These are phyloP conservation scores for Drosophila robusta DNA, from an alignment of 2,888 invertebrate species.

Conservation along the genomic window DNA sequence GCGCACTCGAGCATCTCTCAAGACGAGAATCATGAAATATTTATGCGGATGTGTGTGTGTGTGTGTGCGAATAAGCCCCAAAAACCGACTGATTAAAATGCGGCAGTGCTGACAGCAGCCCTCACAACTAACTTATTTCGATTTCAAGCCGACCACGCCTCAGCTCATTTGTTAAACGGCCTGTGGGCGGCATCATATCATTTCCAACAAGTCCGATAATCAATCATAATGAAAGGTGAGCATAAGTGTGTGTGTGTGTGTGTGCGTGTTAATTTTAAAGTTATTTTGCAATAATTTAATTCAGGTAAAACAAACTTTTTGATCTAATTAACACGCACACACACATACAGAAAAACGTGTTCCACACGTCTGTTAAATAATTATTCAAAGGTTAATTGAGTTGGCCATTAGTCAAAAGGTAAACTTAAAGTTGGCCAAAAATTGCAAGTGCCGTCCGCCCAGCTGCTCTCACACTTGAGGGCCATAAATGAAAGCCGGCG, in stretches of 20 bases:
- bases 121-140: conserved; percentile 59
- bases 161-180: conserved; percentile 70
- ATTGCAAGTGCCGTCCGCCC: not conserved
- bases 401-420: conserved; percentile 31
- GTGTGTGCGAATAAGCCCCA: conserved; percentile 42
- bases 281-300: conserved; percentile 23
- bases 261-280: conserved; percentile 4
- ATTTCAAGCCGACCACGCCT: conserved; percentile 25
- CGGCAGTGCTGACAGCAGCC: conserved; percentile 38
- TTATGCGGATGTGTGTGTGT: conserved; percentile 62
- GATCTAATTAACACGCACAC: conserved; percentile 40
- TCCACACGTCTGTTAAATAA: conserved; percentile 7
- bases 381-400: conserved; percentile 35
- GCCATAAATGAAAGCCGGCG: conserved; percentile 19
- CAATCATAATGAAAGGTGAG: conserved; percentile 68
- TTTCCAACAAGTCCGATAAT: conserved; percentile 57
- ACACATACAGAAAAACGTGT: too few species aligned
- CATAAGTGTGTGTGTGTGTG: not conserved
- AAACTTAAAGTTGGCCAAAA: conserved; percentile 14
- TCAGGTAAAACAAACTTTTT: conserved; percentile 16
- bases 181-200: conserved; percentile 45
- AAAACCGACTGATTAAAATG: conserved; percentile 67
- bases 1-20: conserved; percentile 62
- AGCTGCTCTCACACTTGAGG: conserved; percentile 4
- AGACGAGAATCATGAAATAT: conserved; percentile 70